Percentiles rank a stretch among this genome's conserved stretches.
These are phyloP conservation scores for Apostichopus californicus DNA, from an alignment of 35 echinoderm and acorn worm genomes.

Conservation along the genomic window DNA sequence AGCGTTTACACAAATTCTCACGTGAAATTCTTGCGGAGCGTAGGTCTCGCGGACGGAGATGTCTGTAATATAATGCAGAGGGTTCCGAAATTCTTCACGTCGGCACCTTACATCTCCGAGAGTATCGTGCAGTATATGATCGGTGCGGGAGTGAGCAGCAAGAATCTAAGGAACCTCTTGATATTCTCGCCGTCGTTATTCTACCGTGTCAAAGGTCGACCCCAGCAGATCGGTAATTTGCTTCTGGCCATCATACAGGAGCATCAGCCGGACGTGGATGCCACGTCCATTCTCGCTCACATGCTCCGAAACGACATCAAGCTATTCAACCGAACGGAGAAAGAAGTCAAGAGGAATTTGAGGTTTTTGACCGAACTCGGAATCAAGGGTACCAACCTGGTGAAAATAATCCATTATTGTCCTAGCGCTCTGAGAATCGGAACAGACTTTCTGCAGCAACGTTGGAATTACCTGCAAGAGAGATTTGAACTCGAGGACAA, in stretches of 20 bases:
- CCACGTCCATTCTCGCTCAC: constrained; percentile 27
- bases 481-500: constrained; percentile 24
- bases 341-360: constrained; percentile 60
- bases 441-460: constrained; percentile 60
- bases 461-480: constrained; percentile 49
- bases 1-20: constrained; percentile 22
- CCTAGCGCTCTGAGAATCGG: constrained; percentile 71
- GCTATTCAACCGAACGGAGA: constrained; percentile 55
- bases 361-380: constrained; percentile 52
- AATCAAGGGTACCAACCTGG: constrained; percentile 47
- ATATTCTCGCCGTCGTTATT: constrained; percentile 71
- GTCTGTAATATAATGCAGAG: constrained; percentile 73
- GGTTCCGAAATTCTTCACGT: constrained; percentile 61
- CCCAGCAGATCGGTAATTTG: constrained; percentile 39
- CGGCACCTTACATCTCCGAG: constrained; percentile 30
- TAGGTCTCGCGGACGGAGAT: constrained; percentile 29
- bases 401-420: constrained; percentile 74
- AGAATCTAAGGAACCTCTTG: constrained; percentile 63
- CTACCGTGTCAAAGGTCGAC: constrained; percentile 60
- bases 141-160: constrained; percentile 45
- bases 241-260: constrained; percentile 55
- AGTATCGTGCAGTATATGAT: constrained; percentile 68
- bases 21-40: constrained; percentile 55
- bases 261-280: constrained; percentile 53
- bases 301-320: constrained; percentile 66